Evolutionary conservation across 2,888 invertebrate species (phyloP).

Genomic region (Parochlus steinenii): DNA sequence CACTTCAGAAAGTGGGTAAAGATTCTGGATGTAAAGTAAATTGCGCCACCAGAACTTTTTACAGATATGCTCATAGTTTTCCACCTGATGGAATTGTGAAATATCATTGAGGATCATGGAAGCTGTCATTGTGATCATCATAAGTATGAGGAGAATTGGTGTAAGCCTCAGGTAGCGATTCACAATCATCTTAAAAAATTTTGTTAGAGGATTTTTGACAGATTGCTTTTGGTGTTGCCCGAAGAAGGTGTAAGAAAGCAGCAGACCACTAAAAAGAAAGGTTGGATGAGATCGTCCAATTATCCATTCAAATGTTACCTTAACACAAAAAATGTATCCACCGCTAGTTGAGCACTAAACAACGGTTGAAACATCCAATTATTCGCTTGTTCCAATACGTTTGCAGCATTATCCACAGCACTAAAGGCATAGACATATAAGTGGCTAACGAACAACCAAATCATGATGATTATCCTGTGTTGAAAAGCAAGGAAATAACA

Average conservation of each 20-base stretch:
- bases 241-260: constrained; percentile 16
- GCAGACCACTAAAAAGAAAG: constrained; percentile 13
- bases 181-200: constrained; percentile 17
- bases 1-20: constrained; percentile 16
- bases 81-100: constrained; percentile 26
- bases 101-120: constrained; percentile 25
- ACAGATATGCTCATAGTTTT: constrained; percentile 28
- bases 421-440: constrained; percentile 29
- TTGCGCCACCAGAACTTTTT: constrained; percentile 36
- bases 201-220: constrained; percentile 12
- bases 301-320: constrained; percentile 19
- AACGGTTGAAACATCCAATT: constrained; percentile 26
- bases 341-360: constrained; percentile 30
- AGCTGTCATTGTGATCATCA: constrained; percentile 28
- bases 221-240: constrained; percentile 14
- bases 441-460: too few species aligned
- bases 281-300: too few species aligned
- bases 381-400: constrained; percentile 24
- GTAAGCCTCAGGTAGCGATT: constrained; percentile 29
- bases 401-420: constrained; percentile 26
- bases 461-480: too few species aligned
- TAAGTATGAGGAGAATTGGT: constrained; percentile 15
- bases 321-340: constrained; percentile 33
- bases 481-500: too few species aligned
- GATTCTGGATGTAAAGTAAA: constrained; percentile 26